phyloP scores from a whole-genome alignment of 1,140 invertebrate genomes.

The Heliconius melpomene region DNA sequence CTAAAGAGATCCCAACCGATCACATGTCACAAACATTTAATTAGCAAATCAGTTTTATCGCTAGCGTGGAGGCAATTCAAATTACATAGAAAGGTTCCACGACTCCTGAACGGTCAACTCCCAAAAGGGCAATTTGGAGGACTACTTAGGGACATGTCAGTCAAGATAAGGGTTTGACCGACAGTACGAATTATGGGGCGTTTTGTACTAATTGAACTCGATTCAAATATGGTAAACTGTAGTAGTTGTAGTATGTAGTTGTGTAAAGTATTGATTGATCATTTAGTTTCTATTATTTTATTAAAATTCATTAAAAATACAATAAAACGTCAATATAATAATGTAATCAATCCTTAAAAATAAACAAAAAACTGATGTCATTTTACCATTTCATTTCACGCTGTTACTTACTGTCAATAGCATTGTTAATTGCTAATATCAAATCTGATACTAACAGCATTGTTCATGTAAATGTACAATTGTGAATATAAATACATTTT shows the following conservation, averaged over 20 bases:
- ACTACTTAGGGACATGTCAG: slow-evolving; percentile 54
- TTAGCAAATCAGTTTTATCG: slow-evolving; percentile 22
- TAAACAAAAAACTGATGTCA: no score
- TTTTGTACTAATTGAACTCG: slow-evolving; percentile 41
- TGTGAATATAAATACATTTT: no score
- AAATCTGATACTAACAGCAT: no score
- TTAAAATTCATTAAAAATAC: not conserved
- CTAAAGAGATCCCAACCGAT: not conserved
- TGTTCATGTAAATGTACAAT: no score
- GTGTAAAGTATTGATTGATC: not conserved
- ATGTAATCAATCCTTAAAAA: no score
- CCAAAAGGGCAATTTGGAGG: slow-evolving; percentile 50
- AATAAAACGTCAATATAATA: no score
- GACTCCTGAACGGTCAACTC: slow-evolving; percentile 38
- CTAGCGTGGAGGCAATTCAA: slow-evolving; percentile 33
- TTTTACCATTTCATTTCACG: no score
- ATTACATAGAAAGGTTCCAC: slow-evolving; percentile 33
- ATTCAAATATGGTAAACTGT: slow-evolving; percentile 9
- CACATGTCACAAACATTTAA: slow-evolving; percentile 18
- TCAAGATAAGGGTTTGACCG: slow-evolving; percentile 48
- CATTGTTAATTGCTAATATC: no score
- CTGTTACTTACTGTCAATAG: no score
- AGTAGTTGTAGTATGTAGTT: not conserved
- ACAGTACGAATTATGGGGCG: slow-evolving; percentile 41
- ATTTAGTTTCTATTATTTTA: not conserved